phyloP scores from a whole-genome alignment of 2,113 vertebrate genomes.

The Prinia subflava region DNA sequence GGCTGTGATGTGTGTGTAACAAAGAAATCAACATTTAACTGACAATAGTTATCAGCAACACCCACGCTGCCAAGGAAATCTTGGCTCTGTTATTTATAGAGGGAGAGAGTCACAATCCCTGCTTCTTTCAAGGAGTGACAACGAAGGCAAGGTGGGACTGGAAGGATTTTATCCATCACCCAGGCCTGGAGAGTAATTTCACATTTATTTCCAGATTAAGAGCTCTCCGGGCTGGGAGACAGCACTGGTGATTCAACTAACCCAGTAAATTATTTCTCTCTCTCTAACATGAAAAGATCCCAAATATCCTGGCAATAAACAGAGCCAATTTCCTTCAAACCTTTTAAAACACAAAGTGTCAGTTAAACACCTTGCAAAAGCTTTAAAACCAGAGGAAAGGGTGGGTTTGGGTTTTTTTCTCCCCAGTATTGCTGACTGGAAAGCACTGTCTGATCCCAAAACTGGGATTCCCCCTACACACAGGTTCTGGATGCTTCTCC shows the following conservation, averaged over 20 bases:
- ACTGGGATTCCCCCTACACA: not conserved
- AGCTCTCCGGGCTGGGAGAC: not conserved
- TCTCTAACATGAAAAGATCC: not conserved
- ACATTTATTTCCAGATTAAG: not conserved
- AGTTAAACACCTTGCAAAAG: not conserved
- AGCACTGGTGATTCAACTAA: not conserved
- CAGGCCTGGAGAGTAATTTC: not conserved
- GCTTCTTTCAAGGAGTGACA: not conserved
- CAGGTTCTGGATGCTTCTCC: not conserved
- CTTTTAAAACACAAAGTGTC: not conserved
- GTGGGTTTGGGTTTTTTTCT: fast-evolving
- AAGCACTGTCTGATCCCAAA: not conserved
- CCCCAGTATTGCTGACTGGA: not conserved
- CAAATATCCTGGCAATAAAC: not conserved
- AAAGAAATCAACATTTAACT: not conserved
- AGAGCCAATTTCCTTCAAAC: not conserved
- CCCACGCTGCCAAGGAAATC: not conserved
- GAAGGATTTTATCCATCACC: not conserved
- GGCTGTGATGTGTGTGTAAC: not conserved
- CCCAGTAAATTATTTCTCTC: not conserved
- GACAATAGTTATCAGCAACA: not conserved
- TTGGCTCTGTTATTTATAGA: not conserved
- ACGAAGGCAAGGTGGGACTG: fast-evolving
- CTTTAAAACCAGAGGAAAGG: not conserved
- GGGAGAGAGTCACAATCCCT: not conserved